Evolutionary conservation across 2,797 vertebrate genomes (phyloP).

Genomic region (Babyrousa celebensis): DNA sequence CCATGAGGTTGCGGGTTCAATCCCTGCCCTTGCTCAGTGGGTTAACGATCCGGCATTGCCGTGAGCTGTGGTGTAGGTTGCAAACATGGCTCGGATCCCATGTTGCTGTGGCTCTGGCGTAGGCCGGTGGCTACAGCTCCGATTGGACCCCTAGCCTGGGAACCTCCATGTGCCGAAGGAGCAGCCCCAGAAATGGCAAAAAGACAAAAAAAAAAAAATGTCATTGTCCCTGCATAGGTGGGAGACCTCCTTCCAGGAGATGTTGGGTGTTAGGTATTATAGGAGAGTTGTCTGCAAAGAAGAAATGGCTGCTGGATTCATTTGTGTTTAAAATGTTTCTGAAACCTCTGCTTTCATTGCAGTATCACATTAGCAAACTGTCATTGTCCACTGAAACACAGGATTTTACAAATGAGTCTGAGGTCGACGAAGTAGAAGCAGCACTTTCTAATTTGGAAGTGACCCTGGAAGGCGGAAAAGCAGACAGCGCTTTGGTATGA

Average conservation of each 20-base stretch:
- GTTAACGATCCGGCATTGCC: too few relatives aligned
- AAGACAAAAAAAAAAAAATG: background rate
- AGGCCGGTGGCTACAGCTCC: too few relatives aligned
- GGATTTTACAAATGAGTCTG: conserved; percentile 93
- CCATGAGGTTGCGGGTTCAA: too few relatives aligned
- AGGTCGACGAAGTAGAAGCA: conserved; percentile 98
- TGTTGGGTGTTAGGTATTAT: background rate
- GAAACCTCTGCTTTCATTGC: conserved; percentile 75
- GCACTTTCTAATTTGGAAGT: conserved; percentile 98
- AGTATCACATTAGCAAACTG: conserved; percentile 99
- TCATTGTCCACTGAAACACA: conserved; percentile 93
- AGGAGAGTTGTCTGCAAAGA: background rate
- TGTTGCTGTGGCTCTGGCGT: too few relatives aligned
- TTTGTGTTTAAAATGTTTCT: conserved; percentile 22
- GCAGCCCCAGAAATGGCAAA: too few relatives aligned
- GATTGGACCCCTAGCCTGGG: too few relatives aligned
- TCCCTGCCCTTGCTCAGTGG: too few relatives aligned
- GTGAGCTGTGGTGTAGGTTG: too few relatives aligned
- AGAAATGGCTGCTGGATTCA: background rate
- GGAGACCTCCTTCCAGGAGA: background rate
- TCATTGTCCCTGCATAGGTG: background rate
- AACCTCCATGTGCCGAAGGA: too few relatives aligned
- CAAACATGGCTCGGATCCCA: too few relatives aligned
- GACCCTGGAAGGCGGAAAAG: conserved; percentile 95
- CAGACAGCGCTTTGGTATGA: conserved; percentile 95